A percentile compares a stretch with the other conserved stretches of the same genome.
These are phyloP conservation scores for Calliphora vicina DNA, from an alignment of 1,140 invertebrate genomes.

Conservation along the genomic window DNA sequence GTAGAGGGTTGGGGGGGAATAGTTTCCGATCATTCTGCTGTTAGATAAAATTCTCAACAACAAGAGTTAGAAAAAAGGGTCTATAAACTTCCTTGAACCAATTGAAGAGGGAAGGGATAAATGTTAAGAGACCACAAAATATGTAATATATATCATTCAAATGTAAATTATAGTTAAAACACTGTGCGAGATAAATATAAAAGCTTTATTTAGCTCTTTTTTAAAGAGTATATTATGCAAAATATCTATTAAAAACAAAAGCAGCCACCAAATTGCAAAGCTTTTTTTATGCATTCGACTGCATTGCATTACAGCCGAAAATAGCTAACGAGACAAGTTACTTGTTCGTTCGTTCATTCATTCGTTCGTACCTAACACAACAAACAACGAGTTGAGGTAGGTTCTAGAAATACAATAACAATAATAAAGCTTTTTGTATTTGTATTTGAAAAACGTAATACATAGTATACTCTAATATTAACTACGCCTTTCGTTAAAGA, in stretches of 20 bases:
- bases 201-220: neutral
- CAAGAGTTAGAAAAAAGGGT: neutral
- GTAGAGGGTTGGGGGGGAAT: too few species aligned
- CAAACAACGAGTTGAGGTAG: neutral
- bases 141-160: neutral
- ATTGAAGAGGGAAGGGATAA: neutral
- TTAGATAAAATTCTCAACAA: too few species aligned
- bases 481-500: neutral
- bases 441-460: neutral
- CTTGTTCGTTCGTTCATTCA: too few species aligned
- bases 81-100: slow-evolving; percentile 9
- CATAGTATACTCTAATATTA: neutral
- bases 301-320: neutral
- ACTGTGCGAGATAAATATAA: neutral
- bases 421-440: neutral
- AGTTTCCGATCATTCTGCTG: too few species aligned
- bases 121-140: neutral
- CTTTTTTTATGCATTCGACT: neutral
- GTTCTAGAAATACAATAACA: neutral
- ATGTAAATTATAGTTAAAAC: neutral
- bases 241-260: neutral
- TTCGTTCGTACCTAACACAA: neutral
- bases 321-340: too few species aligned
- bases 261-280: neutral
- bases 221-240: neutral